These are phyloP conservation scores for Laupala kohalensis DNA, from an alignment of 1,140 invertebrate genomes.

Conservation along the genomic window DNA sequence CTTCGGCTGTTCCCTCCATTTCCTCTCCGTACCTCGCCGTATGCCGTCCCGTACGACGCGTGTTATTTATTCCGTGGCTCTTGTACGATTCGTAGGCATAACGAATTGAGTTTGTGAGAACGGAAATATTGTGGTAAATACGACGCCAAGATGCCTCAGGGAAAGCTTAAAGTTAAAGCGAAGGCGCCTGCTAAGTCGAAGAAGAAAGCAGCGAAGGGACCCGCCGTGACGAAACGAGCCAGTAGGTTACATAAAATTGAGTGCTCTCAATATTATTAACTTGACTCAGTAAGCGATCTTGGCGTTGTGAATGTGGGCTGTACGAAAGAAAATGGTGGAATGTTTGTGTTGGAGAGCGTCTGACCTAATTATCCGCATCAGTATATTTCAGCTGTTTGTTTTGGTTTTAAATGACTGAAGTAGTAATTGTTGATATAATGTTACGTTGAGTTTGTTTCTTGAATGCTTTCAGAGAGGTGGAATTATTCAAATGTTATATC, in stretches of 20 bases:
- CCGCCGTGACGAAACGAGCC: conserved; percentile 7
- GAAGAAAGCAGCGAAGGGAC: conserved; percentile 4
- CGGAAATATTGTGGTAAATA: neutral
- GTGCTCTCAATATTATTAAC: neutral
- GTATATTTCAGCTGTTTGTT: too few relatives aligned
- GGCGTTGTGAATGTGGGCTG: neutral
- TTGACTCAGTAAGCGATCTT: neutral
- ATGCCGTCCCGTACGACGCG: too few relatives aligned
- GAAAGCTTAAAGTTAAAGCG: conserved; percentile 11
- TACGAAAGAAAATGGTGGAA: neutral
- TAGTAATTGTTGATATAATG: too few relatives aligned
- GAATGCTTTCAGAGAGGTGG: too few relatives aligned
- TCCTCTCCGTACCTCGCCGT: neutral
- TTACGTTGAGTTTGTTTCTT: too few relatives aligned
- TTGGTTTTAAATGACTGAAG: too few relatives aligned
- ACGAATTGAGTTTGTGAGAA: neutral
- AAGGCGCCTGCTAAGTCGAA: conserved; percentile 6
- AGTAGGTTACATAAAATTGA: conserved; percentile 5
- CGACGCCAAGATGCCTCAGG: conserved; percentile 8
- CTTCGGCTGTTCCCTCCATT: neutral
- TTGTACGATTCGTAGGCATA: neutral
- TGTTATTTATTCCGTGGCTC: neutral
- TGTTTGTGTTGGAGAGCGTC: neutral
- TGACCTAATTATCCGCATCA: too few relatives aligned
- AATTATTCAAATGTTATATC: too few relatives aligned